Evolutionary conservation across 2,888 invertebrate species (phyloP), one percentile per base, ranked within the genome.

Genomic region (Pandemis corylana): DNA sequence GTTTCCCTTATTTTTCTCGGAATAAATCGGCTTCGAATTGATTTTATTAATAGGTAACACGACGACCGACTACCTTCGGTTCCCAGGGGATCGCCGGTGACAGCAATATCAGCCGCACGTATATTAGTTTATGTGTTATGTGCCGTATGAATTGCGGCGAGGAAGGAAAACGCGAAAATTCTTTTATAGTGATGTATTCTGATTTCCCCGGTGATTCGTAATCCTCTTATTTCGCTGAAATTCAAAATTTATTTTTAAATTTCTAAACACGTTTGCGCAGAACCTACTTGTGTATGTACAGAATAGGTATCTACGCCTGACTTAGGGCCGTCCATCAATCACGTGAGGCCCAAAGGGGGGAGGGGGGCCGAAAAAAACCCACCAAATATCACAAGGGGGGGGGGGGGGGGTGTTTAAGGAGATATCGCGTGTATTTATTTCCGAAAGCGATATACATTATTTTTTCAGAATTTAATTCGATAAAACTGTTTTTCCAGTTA

Each of bases 201-300:
- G 83, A 88, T 87, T 88, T 87, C 87, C 86, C 85, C 12, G 5
- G 85, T 78, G 87, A 77, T 76, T 73, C 72, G 80, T 82, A 85
- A 86, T 84, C 83, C 83, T 79, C 79, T 83, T 84, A 82, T 81
- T 80, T 63, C 69, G 71, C 81, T 82, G 82, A 82, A 84, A 85
- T 87, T 85, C 83, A 82, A 85, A 59, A 86, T 83, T 79, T 62
- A 80, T 84, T 82, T 81, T 82, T 80, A 79, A 80, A 82, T 84
- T 81, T 78, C 71, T 70, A 77, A 80, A 42, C 42, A 53, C 10
- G 46, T 20, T 46, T 59, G 20, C 59, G 12, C 28, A 20, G 12
- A 59, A 59, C 12, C 15, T 20, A 56, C 53, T 56, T 15, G 51
- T 46, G 12, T 46, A 12, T 46, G 20, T 20, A 20, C 20, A 20